A percentile compares a stretch with the other conserved stretches of the same genome.
phyloP scores from a whole-genome alignment of 92 coral and sea anemone species.

The Meandrina meandrites region DNA sequence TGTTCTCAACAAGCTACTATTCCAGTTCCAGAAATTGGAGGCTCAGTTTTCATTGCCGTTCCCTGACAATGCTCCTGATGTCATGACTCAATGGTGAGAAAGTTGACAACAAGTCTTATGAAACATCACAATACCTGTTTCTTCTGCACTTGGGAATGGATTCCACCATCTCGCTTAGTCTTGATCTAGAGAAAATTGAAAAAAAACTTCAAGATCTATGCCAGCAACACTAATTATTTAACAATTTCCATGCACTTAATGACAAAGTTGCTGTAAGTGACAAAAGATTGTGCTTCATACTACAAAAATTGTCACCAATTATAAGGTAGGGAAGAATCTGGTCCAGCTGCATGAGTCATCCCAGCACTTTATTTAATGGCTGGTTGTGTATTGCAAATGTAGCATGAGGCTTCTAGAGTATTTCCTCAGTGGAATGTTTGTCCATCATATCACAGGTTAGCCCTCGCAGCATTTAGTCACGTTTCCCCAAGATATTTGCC shows the following conservation, averaged over 20 bases:
- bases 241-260: background rate
- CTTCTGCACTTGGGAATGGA: constrained; percentile 91
- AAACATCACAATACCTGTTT: constrained; percentile 67
- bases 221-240: background rate
- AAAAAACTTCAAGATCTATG: background rate
- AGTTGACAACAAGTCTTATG: background rate
- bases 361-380: background rate
- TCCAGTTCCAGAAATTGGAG: too few relatives aligned
- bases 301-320: background rate
- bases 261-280: background rate
- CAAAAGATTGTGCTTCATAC: background rate
- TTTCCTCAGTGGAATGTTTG: background rate
- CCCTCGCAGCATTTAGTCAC: background rate
- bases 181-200: constrained; percentile 60
- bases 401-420: background rate
- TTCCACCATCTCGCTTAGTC: constrained; percentile 89
- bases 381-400: background rate
- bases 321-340: background rate
- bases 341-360: background rate
- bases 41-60: too few relatives aligned
- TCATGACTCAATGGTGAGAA: too few relatives aligned
- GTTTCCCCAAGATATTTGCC: too few relatives aligned
- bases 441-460: background rate
- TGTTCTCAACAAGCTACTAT: too few relatives aligned
- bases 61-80: too few relatives aligned